Base-by-base conservation (phyloP, 1,140 invertebrate genomes). In the Hycleus phaleratus region DNA sequence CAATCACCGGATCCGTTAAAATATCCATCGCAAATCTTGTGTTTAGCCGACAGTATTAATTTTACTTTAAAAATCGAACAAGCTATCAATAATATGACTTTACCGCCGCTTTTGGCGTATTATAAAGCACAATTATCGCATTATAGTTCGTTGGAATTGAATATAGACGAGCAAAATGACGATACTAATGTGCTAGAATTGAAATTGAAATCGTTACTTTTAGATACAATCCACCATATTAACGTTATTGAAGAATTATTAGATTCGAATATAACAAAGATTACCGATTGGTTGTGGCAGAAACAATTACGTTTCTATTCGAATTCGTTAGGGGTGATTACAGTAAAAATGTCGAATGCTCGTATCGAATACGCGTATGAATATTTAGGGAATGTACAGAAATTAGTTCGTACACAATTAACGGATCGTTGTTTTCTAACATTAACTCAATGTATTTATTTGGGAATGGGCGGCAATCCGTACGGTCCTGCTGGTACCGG, bases 401-500 rank as follows among this genome's bases (percentile, higher is more conserved):
- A 93, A 77, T 79, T 98, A 51, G 95, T 98, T 0, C 85, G 94
- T 68, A 98, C 95, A 0, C 86, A 90, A 12, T 78, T 97, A 11
- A 97, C 94, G 2, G 94, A 98, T 72, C 91, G 94, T 71, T 98
- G 95, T 73, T 98, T 95, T 75, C 78, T 98, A 12, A 95, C 95
- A 24, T 76, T 98, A 38, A 96, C 92, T 11, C 95, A 98, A 86
- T 92, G 93, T 4, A 88, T 98, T 84, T 85, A 90, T 69, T 85
- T 98, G 74, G 97, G 97, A 4, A 79, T 98, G 46, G 95, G 97
- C 54, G 97, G 96, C 8, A 98, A 98, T 80, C 97, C 97, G 0
- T 99, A 97, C 71, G 97, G 97, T n/a, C 94, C 95, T 11, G 94
- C 95, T 60, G 95, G 95, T 54, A 98, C 95, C 1, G 96, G 95